Evolutionary conservation across 2,797 vertebrate species (phyloP), one percentile per base, ranked within the genome.

Genomic region (Ctenosaura bakeri): DNA sequence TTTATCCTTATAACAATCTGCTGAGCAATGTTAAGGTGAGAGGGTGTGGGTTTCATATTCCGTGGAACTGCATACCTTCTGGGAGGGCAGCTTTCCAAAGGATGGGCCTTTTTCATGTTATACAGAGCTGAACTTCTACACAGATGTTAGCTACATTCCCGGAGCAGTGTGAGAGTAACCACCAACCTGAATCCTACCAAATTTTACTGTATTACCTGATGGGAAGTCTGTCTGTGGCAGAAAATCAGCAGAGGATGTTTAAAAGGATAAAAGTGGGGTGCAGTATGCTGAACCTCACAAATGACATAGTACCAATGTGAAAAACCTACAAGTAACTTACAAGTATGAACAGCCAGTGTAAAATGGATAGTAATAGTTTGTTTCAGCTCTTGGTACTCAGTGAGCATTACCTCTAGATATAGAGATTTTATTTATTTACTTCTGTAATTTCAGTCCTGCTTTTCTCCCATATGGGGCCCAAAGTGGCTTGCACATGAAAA

Each of bases 41-140:
- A 5, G n/a, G 24, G 2, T 3, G 12, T 14, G 12, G 12, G 8
- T 6, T 26, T 8, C 18, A 10, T 42, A 4, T 10, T 3, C 12
- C 26, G 24, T 16, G 24, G 56, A 38, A 9, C 29, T 64, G 16
- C 59, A 35, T 42, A 1, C 26, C 2, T 83, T 26, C 62, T 26
- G 6, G 14, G 2, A 38, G 46, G 16, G 13, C 38, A 2, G 3
- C 24, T 42, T 54, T 24, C 24, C 56, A 1, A 6, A 83, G n/a
- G 56, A n/a, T 26, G 22, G 38, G 0, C 14, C 3, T 46, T 32
- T 24, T 2, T 83, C 10, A 26, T 26, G 1, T 42, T 42, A 42
- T 6, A 38, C 35, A 59, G 4, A 14, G 10, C 14, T 35, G 0
- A 8, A 26, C 20, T 5, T 16, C 46, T 16, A 6, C 59, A 2